These are phyloP conservation scores for Liparis tanakae DNA, from an alignment of 2,797 vertebrate species.

Conservation along the genomic window DNA sequence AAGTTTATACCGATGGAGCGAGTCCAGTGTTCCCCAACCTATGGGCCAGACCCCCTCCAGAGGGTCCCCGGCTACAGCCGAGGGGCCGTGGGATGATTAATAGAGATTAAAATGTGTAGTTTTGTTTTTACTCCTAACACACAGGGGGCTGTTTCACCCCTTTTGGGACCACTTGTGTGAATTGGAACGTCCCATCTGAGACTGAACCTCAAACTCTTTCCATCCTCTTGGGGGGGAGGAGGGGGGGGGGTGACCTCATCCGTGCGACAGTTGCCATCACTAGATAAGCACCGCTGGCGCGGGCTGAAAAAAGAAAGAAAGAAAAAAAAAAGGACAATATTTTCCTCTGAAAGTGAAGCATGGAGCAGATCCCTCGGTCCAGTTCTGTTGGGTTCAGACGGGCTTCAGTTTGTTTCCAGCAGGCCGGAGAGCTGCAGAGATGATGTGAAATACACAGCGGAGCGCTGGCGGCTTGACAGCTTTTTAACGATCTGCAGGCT, in stretches of 20 bases:
- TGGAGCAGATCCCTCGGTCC: background rate
- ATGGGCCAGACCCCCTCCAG: background rate
- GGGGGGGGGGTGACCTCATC: too few relatives aligned
- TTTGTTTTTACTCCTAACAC: background rate
- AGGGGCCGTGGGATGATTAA: background rate
- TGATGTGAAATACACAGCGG: conserved; percentile 77
- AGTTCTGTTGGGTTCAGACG: conserved; percentile 11
- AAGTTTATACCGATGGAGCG: background rate
- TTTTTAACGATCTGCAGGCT: conserved; percentile 84
- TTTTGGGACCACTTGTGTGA: background rate
- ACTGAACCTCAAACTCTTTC: background rate
- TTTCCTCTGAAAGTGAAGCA: background rate
- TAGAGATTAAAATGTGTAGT: background rate
- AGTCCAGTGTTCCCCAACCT: background rate
- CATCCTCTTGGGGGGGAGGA: background rate
- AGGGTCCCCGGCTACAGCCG: background rate
- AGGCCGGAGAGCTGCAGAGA: conserved; percentile 53
- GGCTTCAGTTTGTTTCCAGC: conserved; percentile 33
- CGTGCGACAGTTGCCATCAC: background rate
- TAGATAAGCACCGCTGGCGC: background rate
- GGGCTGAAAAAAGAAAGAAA: background rate
- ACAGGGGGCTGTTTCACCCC: background rate
- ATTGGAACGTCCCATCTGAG: background rate
- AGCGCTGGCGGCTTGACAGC: conserved; percentile 79
- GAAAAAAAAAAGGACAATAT: background rate